Base-by-base conservation (phyloP, 2,797 vertebrate species). In the Pagetopsis macropterus region DNA sequence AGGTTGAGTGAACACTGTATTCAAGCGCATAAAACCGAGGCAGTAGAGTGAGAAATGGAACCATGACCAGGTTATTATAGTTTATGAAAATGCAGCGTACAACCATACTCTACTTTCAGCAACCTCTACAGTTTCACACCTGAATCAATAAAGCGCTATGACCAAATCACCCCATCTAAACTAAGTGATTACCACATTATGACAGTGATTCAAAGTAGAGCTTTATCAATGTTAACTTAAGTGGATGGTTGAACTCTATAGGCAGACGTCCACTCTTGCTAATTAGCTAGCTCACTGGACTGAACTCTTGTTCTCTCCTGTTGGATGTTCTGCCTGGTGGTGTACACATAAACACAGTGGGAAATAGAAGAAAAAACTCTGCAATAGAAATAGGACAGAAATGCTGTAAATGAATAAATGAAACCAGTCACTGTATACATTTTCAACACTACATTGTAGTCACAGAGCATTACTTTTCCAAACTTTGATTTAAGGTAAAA, bases 251-350 rank as follows among this genome's bases (percentile, higher is more conserved):
- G 54, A 49, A 7, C 45, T 74, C 49, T 62, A 43, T 64, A 62
- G 48, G 13, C 65, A 60, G 76, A 63, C 13, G 41, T 69, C 48
- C 48, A 50, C 59, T 78, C 27, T 31, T 21, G 52, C 43, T 84
- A 82, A 85, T 82, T 79, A 79, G 61, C 57, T 59, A 11, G 37
- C 61, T 78, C 75, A 65, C 65, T 65, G 55, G 21, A 56, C 50
- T 70, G 77, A 82, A 73, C 64, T 46, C 16, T 43, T 27, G 44
- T 59, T 65, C 21, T 40, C n/a, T 56, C 17, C 15, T 56, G 61
- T 61, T 58, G 58, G 50, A 27, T 23, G 48, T 37, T 52, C n/a
- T 27, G 46, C 40, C 51, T 78, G 70, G 71, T 44, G 23, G 31
- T 19, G 23, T 14, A 19, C 58, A 80, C 58, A 79, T 37, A 10